A percentile compares a stretch with the other conserved stretches of the same genome.
phyloP scores from a whole-genome alignment of 2,888 invertebrate genomes.

The Crocallis elinguaria region DNA sequence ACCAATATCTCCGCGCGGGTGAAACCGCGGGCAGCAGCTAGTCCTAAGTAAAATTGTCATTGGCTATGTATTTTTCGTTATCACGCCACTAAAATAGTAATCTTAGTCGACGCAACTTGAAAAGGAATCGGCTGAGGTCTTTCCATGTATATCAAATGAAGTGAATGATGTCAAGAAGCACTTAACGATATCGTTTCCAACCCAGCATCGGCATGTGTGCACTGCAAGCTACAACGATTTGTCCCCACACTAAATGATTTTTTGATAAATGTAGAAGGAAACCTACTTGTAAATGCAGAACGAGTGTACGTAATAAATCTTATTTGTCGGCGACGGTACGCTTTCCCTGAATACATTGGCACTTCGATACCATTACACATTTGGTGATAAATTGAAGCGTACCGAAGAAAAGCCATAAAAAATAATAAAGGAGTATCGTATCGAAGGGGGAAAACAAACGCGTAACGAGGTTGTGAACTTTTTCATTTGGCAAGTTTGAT shows the following conservation, averaged over 20 bases:
- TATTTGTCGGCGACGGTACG: slow-evolving; percentile 51
- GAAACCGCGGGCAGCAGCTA: too few species aligned
- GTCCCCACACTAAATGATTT: slow-evolving; percentile 47
- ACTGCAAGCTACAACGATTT: slow-evolving; percentile 28
- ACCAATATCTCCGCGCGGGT: too few species aligned
- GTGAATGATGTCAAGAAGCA: slow-evolving; percentile 16
- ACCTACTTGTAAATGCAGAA: slow-evolving; percentile 50
- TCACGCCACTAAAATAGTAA: background rate
- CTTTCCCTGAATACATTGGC: slow-evolving; percentile 48
- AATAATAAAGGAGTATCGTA: slow-evolving; percentile 56
- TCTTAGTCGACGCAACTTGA: background rate
- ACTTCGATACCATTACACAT: slow-evolving; percentile 46
- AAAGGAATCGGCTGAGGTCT: background rate
- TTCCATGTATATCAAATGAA: background rate
- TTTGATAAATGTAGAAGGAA: slow-evolving; percentile 49
- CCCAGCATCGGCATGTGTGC: slow-evolving; percentile 16
- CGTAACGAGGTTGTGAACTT: slow-evolving; percentile 47
- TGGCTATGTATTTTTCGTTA: background rate
- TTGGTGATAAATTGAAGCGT: slow-evolving; percentile 57
- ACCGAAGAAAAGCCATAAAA: slow-evolving; percentile 52
- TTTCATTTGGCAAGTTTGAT: slow-evolving; percentile 74
- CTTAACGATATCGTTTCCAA: slow-evolving; percentile 17
- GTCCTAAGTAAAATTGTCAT: too few species aligned
- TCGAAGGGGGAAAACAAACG: slow-evolving; percentile 41
- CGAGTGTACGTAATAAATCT: slow-evolving; percentile 40